A percentile compares a stretch with the other conserved stretches of the same genome.
phyloP scores from a whole-genome alignment of 2,888 invertebrate genomes.

The Tineola bisselliella region DNA sequence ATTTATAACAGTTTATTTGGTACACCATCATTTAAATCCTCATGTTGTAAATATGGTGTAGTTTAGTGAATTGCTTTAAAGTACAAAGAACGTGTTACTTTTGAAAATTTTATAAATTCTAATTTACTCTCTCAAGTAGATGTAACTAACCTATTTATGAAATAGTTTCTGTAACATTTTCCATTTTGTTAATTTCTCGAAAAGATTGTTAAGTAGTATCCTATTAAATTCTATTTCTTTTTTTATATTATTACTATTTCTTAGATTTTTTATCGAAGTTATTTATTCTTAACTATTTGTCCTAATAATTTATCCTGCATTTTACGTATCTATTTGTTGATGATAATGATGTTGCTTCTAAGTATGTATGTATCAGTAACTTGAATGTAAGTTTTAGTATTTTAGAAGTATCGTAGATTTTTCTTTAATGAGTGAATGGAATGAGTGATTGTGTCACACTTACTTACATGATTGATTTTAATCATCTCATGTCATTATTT shows the following conservation, averaged over 20 bases:
- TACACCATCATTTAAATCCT: conserved; percentile 48
- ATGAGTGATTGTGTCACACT: conserved; percentile 52
- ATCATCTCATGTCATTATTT: conserved; percentile 29
- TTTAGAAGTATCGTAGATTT: not conserved
- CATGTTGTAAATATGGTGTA: conserved; percentile 61
- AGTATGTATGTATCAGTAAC: not conserved
- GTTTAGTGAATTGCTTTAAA: conserved; percentile 75
- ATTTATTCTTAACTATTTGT: not conserved
- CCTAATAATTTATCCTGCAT: conserved; percentile 5
- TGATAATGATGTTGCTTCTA: not conserved
- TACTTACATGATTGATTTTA: conserved; percentile 27
- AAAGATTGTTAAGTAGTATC: conserved; percentile 8
- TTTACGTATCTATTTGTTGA: not conserved
- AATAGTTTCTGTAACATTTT: conserved; percentile 42
- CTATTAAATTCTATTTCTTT: conserved; percentile 8
- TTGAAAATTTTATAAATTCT: conserved; percentile 75
- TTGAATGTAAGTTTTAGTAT: not conserved
- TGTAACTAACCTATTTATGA: conserved; percentile 47
- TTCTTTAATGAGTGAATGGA: conserved; percentile 35
- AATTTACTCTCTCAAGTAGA: conserved; percentile 43
- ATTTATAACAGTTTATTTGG: conserved; percentile 63
- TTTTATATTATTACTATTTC: conserved; percentile 9
- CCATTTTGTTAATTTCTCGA: not conserved
- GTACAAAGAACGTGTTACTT: conserved; percentile 77
- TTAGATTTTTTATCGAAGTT: conserved; percentile 2